A percentile compares a stretch with the other conserved stretches of the same genome.
These are phyloP conservation scores for Rhinoderma darwinii DNA, from an alignment of 2,113 vertebrate species.

Conservation along the genomic window DNA sequence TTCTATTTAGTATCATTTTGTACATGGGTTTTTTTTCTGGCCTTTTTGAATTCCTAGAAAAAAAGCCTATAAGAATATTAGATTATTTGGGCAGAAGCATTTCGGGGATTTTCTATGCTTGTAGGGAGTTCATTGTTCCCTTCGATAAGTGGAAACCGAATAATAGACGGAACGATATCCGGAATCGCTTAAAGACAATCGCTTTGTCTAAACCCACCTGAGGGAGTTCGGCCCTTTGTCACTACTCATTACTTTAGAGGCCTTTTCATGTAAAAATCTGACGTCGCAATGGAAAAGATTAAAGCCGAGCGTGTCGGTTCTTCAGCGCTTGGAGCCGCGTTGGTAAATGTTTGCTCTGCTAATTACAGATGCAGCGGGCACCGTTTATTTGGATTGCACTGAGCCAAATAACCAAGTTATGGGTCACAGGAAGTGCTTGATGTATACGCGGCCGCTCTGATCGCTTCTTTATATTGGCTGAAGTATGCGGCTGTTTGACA, in stretches of 20 bases:
- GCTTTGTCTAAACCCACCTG: no score
- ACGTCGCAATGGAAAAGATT: not conserved
- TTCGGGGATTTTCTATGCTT: no score
- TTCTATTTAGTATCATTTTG: no score
- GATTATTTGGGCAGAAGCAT: no score
- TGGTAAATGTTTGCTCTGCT: constrained; percentile 8
- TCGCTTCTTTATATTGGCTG: not conserved
- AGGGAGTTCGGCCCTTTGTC: not conserved
- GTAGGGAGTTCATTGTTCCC: no score
- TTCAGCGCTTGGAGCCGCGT: not conserved
- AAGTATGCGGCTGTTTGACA: constrained; percentile 12
- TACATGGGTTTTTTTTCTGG: no score
- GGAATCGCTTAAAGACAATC: no score
- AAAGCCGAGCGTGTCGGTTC: not conserved
- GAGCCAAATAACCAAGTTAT: constrained; percentile 5
- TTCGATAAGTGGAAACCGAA: no score
- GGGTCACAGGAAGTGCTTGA: constrained; percentile 26
- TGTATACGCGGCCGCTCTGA: not conserved
- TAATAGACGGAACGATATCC: no score
- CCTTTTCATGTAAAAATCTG: not conserved
- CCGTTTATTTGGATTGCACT: constrained; percentile 37
- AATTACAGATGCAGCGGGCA: not conserved
- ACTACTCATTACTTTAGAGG: not conserved
- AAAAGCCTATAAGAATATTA: no score
- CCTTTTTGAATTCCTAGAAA: no score